Conservation (phyloP, 2,797 vertebrate genomes). For the Eidolon dupreanum region DNA sequence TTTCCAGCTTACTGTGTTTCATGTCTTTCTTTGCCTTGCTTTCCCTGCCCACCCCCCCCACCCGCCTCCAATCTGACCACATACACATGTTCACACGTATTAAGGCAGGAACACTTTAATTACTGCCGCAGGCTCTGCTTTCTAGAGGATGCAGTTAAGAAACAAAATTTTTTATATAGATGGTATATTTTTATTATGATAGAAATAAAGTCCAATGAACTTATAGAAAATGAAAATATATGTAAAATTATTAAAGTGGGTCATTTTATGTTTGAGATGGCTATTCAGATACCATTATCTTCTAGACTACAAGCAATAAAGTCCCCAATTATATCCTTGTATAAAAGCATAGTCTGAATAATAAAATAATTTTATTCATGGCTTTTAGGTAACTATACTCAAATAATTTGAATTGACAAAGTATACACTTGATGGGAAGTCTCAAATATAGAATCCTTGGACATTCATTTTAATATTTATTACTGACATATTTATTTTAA, state of each 20-base stretch:
- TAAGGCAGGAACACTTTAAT: not conserved
- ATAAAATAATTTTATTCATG: not conserved
- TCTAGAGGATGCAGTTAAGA: not conserved
- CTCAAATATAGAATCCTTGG: not conserved
- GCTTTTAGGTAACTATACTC: not conserved
- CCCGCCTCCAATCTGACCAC: not conserved
- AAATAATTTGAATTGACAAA: not conserved
- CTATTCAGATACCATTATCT: not conserved
- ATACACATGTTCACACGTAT: accelerated
- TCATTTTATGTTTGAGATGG: not conserved
- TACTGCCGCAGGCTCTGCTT: not conserved
- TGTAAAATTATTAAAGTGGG: not conserved
- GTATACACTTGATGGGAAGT: not conserved
- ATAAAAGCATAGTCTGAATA: not conserved
- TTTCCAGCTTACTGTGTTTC: not conserved
- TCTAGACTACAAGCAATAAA: not conserved
- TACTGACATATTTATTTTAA: not conserved
- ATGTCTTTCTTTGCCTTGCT: not conserved
- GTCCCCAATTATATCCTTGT: not conserved
- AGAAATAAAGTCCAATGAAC: not conserved
- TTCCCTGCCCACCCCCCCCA: no score
- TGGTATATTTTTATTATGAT: not conserved
- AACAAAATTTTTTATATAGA: not conserved
- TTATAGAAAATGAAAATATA: not conserved
- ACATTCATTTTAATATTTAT: not conserved